These are phyloP conservation scores for Gouania willdenowi DNA, from an alignment of 2,797 vertebrate species.

Conservation along the genomic window DNA sequence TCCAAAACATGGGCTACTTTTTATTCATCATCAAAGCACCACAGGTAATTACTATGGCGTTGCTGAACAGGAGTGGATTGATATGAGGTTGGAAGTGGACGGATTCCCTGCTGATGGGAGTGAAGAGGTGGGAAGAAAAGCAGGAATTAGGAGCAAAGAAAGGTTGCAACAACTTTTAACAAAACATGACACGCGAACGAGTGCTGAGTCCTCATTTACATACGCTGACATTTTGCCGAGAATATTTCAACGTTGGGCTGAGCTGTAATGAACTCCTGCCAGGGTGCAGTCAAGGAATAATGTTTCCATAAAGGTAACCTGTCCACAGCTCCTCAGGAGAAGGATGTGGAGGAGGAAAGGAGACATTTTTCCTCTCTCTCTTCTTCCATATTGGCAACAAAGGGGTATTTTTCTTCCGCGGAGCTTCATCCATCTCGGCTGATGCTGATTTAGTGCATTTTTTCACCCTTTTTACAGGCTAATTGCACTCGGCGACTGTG, in stretches of 20 bases:
- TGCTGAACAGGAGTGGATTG: not conserved
- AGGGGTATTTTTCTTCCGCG: constrained; percentile 71
- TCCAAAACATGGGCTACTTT: no score
- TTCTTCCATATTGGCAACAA: constrained; percentile 59
- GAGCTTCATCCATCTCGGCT: constrained; percentile 85
- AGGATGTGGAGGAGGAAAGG: constrained; percentile 84
- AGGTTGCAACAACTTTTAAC: constrained; percentile 85
- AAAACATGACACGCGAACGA: constrained; percentile 85
- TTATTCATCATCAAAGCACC: no score
- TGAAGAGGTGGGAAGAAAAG: constrained; percentile 26
- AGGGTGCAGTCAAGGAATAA: constrained; percentile 97
- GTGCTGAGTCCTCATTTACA: constrained; percentile 91
- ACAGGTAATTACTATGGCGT: no score
- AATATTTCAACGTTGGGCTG: constrained; percentile 95
- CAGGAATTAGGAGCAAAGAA: constrained; percentile 61
- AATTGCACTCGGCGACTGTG: constrained; percentile 88
- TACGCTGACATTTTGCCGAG: constrained; percentile 98
- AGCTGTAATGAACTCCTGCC: constrained; percentile 99
- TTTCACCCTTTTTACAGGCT: constrained; percentile 94
- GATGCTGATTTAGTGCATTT: constrained; percentile 88
- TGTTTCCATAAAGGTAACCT: constrained; percentile 99
- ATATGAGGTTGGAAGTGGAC: constrained; percentile 9
- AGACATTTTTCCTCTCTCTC: constrained; percentile 64
- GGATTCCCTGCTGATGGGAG: constrained; percentile 11
- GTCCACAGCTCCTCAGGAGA: constrained; percentile 91